Conservation (phyloP, 1,140 invertebrate species). For the Cylas formicarius region DNA sequence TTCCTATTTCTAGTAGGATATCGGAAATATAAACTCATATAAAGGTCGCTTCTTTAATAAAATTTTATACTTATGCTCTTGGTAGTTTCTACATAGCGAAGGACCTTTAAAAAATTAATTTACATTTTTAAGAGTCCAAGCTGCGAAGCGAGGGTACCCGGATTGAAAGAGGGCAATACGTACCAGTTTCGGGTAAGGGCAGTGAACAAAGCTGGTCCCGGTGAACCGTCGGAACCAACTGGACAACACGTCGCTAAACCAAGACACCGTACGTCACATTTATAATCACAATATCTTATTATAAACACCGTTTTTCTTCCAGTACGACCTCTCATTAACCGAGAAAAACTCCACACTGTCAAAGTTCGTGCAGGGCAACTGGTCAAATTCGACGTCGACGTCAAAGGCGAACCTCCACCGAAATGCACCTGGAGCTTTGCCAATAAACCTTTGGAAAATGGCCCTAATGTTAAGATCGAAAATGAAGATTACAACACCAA, state of each 20-base stretch:
- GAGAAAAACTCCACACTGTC: constrained; percentile 83
- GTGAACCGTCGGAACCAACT: constrained; percentile 82
- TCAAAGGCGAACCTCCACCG: constrained; percentile 92
- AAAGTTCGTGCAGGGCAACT: constrained; percentile 85
- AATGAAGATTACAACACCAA: constrained; percentile 92
- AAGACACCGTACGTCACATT: constrained; percentile 66
- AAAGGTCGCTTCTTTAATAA: too few relatives aligned
- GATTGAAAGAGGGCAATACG: constrained; percentile 82
- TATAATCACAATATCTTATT: not conserved
- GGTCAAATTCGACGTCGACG: constrained; percentile 88
- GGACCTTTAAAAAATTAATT: not conserved
- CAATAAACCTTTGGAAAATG: constrained; percentile 41
- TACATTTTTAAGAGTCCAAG: constrained; percentile 54
- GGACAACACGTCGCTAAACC: constrained; percentile 84
- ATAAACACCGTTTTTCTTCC: constrained; percentile 30
- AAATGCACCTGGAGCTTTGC: constrained; percentile 82
- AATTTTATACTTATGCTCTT: too few relatives aligned
- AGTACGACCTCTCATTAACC: constrained; percentile 88
- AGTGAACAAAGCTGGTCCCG: constrained; percentile 89
- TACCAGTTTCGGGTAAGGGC: constrained; percentile 91
- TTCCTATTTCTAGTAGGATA: too few relatives aligned
- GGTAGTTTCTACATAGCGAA: too few relatives aligned
- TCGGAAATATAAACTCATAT: too few relatives aligned
- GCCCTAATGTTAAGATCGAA: constrained; percentile 65
- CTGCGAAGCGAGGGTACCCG: constrained; percentile 74